Percentiles rank a stretch among this genome's conserved stretches.
Evolutionary conservation across 2,797 vertebrate species (phyloP).

Genomic region (Botia kubotai): DNA sequence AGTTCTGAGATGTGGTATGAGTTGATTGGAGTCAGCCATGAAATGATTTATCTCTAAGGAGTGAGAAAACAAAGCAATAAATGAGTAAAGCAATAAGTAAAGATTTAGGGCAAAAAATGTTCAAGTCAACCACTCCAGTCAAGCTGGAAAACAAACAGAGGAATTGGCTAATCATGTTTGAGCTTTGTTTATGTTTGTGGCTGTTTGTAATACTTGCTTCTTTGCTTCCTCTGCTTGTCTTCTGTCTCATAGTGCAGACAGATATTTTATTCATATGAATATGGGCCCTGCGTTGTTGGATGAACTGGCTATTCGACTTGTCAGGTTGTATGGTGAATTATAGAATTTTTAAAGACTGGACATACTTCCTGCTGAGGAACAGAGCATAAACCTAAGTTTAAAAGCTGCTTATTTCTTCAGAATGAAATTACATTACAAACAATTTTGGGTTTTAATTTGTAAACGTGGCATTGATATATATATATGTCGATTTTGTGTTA

Average conservation of each 20-base stretch:
- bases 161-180: conserved; percentile 36
- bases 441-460: not conserved
- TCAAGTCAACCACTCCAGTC: not conserved
- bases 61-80: not conserved
- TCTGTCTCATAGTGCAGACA: conserved; percentile 66
- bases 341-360: conserved; percentile 58
- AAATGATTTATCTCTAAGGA: not conserved
- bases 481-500: not conserved
- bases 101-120: not conserved
- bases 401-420: conserved; percentile 1
- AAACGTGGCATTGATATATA: not conserved
- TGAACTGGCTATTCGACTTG: conserved; percentile 65
- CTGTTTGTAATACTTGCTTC: conserved; percentile 48
- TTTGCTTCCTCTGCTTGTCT: conserved; percentile 62
- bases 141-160: conserved; percentile 23
- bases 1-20: not conserved
- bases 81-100: not conserved
- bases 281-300: conserved; percentile 55
- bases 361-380: conserved; percentile 64
- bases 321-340: conserved; percentile 66
- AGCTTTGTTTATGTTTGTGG: conserved; percentile 56
- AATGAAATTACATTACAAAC: not conserved
- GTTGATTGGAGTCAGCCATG: not conserved
- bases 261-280: conserved; percentile 75
- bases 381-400: conserved; percentile 38